phyloP scores from a whole-genome alignment of 2,888 invertebrate genomes.

The Gymnocheta viridis region DNA sequence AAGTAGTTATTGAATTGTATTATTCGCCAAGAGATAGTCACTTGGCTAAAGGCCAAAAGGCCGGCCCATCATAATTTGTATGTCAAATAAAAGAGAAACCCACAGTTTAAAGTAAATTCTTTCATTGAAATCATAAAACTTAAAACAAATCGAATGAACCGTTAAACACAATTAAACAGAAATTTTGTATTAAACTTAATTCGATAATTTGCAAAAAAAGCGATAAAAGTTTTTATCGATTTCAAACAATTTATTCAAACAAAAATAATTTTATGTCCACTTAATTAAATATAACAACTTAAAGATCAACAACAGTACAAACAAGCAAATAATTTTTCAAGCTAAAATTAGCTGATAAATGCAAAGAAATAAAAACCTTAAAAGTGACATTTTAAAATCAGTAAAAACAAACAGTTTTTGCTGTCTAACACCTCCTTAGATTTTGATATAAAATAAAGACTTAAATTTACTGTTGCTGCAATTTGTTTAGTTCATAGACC shows the following conservation, averaged over 20 bases:
- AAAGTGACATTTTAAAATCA: constrained; percentile 24
- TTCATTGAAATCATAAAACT: too few species aligned
- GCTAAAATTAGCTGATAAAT: neutral
- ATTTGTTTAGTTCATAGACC: constrained; percentile 19
- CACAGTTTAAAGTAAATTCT: too few species aligned
- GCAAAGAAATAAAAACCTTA: neutral
- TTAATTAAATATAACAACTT: constrained; percentile 22
- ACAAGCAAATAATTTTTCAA: neutral
- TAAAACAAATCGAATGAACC: too few species aligned
- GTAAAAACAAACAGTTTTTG: too few species aligned
- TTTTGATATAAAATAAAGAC: constrained; percentile 9
- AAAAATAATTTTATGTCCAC: constrained; percentile 2
- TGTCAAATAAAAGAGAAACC: too few species aligned
- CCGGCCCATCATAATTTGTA: too few species aligned
- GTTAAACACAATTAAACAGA: neutral
- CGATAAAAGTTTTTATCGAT: constrained; percentile 20
- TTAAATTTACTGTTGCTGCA: neutral
- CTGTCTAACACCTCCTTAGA: neutral
- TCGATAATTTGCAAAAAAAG: neutral
- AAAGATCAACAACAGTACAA: too few species aligned
- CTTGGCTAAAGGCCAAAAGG: too few species aligned
- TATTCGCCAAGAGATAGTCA: too few species aligned
- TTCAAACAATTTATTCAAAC: neutral
- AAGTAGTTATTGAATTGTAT: too few species aligned
- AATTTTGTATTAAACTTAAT: neutral